These are phyloP conservation scores for Calliphora vicina DNA, from an alignment of 1,140 invertebrate species.

Conservation along the genomic window DNA sequence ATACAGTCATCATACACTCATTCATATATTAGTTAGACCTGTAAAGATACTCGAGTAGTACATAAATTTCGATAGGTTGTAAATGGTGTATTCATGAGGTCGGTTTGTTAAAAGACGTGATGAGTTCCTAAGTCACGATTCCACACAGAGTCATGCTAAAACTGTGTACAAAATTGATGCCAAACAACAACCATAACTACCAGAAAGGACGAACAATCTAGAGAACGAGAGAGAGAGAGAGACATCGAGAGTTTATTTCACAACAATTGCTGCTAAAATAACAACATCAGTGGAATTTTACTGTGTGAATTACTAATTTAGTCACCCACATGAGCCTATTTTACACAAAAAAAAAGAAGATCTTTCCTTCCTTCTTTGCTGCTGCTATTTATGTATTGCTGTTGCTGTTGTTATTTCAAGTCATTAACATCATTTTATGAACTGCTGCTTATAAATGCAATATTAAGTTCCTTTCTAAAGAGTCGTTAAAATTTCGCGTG, in stretches of 20 bases:
- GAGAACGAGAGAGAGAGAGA: background rate
- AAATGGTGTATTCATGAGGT: conserved; percentile 26
- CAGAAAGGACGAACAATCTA: background rate
- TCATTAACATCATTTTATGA: background rate
- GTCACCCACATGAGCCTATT: background rate
- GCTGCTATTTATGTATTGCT: background rate
- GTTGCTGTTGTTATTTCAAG: background rate
- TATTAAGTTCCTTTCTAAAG: background rate
- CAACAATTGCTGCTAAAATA: background rate
- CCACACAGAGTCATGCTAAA: background rate
- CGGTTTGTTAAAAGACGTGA: conserved; percentile 8
- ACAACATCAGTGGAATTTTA: background rate
- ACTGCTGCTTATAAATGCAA: background rate
- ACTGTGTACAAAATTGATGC: background rate
- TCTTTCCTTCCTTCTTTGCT: background rate
- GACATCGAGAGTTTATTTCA: background rate
- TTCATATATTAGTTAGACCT: background rate
- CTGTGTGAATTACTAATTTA: background rate
- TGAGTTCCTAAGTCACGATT: conserved; percentile 23
- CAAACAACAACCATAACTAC: background rate
- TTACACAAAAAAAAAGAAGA: background rate
- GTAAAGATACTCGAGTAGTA: background rate
- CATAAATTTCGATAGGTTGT: conserved; percentile 18
- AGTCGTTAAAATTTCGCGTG: background rate
- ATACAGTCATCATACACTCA: background rate